Base-by-base conservation (phyloP, 2,888 invertebrate species). In the Euproctis similis region DNA sequence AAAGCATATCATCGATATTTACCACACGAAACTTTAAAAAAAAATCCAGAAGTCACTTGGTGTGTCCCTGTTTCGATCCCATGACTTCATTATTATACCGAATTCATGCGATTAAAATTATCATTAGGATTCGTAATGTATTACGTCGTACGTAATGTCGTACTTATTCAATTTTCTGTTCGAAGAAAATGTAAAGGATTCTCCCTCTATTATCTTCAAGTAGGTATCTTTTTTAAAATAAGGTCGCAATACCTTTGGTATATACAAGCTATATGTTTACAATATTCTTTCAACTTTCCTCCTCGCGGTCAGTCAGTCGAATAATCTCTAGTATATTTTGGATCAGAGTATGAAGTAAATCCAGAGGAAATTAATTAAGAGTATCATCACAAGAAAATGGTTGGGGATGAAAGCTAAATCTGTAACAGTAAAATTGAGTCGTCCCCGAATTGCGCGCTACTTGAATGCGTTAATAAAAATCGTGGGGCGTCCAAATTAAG, bases 401-500 rank as follows among this genome's bases (percentile, higher is more conserved):
- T 9, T 31, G 40, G n/a, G n/a, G n/a, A n/a, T 45, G 51, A 51
- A 47, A 32, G 36, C 12, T 36, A 18, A 34, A 28, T 29, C 34
- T 36, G 32, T 31, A 18, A 46, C 48, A 50, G 43, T 43, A 69
- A 72, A 70, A 53, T 59, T 46, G 58, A 57, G 58, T 54, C 53
- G 57, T 45, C 60, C 69, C 58, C 65, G 76, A n/a, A 77, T 76
- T 67, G 70, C 64, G 53, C 59, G 69, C 67, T 64, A 72, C 74
- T 80, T 72, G 70, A 71, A 69, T 65, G 72, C 70, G 72, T 77
- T 72, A 81, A 80, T 80, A 82, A 81, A 80, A 82, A 78, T 78
- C 65, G 73, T 70, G 69, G 74, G 76, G 74, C 72, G 78, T 75
- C 73, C 71, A 77, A 82, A 82, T 82, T 76, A 81, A 81, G 81